A percentile compares a stretch with the other conserved stretches of the same genome.
phyloP scores from a whole-genome alignment of 2,888 invertebrate genomes.

The Polymixis flavicincta region DNA sequence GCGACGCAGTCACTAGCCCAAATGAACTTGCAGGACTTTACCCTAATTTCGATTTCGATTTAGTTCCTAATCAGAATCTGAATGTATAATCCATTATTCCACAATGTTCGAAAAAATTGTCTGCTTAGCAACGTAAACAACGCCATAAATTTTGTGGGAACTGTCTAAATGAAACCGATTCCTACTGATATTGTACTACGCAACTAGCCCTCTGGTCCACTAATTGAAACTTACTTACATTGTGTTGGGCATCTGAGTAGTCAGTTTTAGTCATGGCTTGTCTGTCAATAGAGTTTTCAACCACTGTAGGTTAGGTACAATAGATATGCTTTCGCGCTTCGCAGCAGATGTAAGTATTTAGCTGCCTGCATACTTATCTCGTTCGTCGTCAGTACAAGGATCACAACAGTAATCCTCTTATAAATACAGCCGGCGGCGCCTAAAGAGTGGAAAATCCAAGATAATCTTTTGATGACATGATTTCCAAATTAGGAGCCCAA shows the following conservation, averaged over 20 bases:
- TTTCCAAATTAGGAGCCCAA: conserved; percentile 82
- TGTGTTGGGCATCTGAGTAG: neutral
- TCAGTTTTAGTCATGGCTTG: neutral
- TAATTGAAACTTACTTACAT: too few species aligned
- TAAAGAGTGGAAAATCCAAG: conserved; percentile 83
- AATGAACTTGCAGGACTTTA: too few species aligned
- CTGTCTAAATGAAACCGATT: too few species aligned
- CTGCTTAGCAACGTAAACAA: too few species aligned
- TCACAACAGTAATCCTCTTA: conserved; percentile 81
- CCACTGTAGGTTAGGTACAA: neutral
- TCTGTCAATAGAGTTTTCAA: neutral
- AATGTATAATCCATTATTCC: too few species aligned
- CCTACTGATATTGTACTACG: too few species aligned
- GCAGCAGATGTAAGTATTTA: neutral
- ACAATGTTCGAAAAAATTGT: too few species aligned
- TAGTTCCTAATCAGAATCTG: too few species aligned
- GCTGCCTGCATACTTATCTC: conserved; percentile 12
- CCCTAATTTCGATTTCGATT: too few species aligned
- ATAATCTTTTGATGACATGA: conserved; percentile 85
- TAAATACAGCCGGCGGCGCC: conserved; percentile 73
- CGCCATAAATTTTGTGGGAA: too few species aligned
- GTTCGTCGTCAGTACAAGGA: conserved; percentile 54
- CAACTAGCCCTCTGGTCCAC: too few species aligned
- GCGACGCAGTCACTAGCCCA: too few species aligned
- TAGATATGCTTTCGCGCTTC: neutral